Percentiles rank a stretch among this genome's conserved stretches.
These are phyloP conservation scores for Parnassius glacialis DNA, from an alignment of 2,888 invertebrate species.

Conservation along the genomic window DNA sequence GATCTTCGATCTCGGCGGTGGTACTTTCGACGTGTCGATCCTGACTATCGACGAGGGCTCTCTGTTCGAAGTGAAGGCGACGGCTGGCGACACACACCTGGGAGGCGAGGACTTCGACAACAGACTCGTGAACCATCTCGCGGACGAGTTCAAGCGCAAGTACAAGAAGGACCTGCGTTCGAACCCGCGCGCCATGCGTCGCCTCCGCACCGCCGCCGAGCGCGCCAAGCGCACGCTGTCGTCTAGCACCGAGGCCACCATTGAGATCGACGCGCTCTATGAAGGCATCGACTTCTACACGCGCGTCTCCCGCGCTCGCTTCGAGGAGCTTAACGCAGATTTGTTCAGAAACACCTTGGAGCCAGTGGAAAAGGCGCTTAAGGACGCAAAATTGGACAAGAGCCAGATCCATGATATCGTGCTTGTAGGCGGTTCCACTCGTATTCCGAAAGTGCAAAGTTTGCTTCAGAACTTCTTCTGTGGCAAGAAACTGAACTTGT, in stretches of 20 bases:
- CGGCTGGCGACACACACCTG: constrained; percentile 87
- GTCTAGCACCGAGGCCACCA: constrained; percentile 87
- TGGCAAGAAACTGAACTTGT: constrained; percentile 86
- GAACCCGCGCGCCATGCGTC: constrained; percentile 79
- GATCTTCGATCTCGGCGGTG: constrained; percentile 84
- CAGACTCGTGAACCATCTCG: constrained; percentile 83
- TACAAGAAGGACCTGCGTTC: constrained; percentile 2
- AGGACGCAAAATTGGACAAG: constrained; percentile 90
- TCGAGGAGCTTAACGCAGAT: constrained; percentile 88
- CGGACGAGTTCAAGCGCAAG: background rate
- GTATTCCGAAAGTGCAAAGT: constrained; percentile 89
- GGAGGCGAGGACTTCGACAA: constrained; percentile 81
- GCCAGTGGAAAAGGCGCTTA: constrained; percentile 89
- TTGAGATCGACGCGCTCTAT: constrained; percentile 87
- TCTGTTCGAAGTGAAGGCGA: constrained; percentile 87
- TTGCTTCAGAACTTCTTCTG: constrained; percentile 88
- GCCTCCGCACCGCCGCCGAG: constrained; percentile 88
- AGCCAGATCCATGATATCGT: constrained; percentile 88
- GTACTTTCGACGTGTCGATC: constrained; percentile 91
- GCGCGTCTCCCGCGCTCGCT: constrained; percentile 86
- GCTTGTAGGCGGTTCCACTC: constrained; percentile 90
- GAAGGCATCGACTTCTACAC: constrained; percentile 87
- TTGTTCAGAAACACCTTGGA: constrained; percentile 86
- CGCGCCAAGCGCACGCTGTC: constrained; percentile 88
- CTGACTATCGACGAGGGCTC: constrained; percentile 90